Evolutionary conservation across 2,888 invertebrate genomes (phyloP).

Genomic region (Cataglyphis livida): DNA sequence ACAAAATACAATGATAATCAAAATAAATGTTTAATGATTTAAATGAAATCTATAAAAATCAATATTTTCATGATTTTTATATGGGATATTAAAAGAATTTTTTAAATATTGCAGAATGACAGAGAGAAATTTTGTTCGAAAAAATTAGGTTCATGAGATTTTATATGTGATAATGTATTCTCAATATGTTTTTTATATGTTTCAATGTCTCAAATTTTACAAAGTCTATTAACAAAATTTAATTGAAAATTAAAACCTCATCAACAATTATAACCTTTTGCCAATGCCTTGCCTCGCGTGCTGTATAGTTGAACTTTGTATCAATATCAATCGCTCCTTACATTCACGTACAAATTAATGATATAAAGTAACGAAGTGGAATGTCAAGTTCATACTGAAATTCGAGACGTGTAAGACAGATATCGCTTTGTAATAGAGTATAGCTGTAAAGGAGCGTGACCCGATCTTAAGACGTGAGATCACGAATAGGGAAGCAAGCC

Average conservation of each 20-base stretch:
- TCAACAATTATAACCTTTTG: neutral
- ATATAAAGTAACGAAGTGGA: slow-evolving; percentile 11
- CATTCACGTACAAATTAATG: neutral
- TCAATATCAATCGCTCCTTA: neutral
- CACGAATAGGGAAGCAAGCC: slow-evolving; percentile 60
- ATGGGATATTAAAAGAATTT: neutral
- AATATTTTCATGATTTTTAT: neutral
- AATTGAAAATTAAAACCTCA: neutral
- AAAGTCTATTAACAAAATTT: neutral
- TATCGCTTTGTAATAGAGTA: slow-evolving; percentile 57
- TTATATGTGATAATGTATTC: neutral
- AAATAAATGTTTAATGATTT: neutral
- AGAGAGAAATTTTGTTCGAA: no score
- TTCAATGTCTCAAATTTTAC: neutral
- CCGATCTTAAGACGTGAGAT: slow-evolving; percentile 68
- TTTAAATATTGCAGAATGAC: neutral
- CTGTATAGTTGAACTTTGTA: neutral
- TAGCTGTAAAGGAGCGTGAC: slow-evolving; percentile 68
- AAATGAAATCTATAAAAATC: neutral
- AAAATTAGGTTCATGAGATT: neutral
- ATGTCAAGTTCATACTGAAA: slow-evolving; percentile 48
- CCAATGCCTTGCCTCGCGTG: neutral
- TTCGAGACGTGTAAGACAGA: slow-evolving; percentile 43
- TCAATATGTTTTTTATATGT: no score
- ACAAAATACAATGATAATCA: no score